Conservation (phyloP, 2,797 vertebrate species). For the Sardinella longiceps region DNA sequence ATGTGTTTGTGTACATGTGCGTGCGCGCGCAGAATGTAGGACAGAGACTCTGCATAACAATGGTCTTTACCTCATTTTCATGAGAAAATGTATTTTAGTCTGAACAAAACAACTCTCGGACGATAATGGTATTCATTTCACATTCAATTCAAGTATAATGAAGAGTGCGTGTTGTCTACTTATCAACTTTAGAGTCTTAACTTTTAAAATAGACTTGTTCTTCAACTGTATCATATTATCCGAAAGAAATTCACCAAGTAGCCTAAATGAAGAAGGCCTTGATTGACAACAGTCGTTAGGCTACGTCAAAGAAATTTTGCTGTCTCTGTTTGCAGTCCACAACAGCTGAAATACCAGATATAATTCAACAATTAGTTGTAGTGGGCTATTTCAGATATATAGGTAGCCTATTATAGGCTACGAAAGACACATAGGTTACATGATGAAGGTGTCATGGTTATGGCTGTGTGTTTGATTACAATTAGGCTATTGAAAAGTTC, state of each 20-base stretch:
- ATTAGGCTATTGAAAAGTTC: neutral
- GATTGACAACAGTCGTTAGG: neutral
- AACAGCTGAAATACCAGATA: neutral
- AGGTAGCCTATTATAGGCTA: no score
- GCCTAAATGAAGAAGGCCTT: neutral
- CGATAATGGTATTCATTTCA: neutral
- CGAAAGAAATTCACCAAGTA: neutral
- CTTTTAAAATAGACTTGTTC: neutral
- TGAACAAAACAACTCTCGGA: slow-evolving; percentile 5
- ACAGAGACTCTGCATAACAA: slow-evolving; percentile 75
- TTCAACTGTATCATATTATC: no score
- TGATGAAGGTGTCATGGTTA: neutral
- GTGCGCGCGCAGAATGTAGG: slow-evolving; percentile 66
- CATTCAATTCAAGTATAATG: neutral
- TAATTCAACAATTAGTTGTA: neutral
- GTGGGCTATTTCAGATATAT: neutral
- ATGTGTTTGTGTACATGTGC: neutral
- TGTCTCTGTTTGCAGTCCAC: neutral
- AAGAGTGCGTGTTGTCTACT: neutral
- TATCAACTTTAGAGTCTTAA: neutral
- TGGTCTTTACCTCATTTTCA: slow-evolving; percentile 56
- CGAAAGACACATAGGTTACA: no score
- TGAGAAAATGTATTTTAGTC: slow-evolving; percentile 11
- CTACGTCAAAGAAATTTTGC: neutral
- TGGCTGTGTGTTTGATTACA: neutral